Evolutionary conservation across 2,113 vertebrate species (phyloP).

Genomic region (Nothoprocta pentlandii): DNA sequence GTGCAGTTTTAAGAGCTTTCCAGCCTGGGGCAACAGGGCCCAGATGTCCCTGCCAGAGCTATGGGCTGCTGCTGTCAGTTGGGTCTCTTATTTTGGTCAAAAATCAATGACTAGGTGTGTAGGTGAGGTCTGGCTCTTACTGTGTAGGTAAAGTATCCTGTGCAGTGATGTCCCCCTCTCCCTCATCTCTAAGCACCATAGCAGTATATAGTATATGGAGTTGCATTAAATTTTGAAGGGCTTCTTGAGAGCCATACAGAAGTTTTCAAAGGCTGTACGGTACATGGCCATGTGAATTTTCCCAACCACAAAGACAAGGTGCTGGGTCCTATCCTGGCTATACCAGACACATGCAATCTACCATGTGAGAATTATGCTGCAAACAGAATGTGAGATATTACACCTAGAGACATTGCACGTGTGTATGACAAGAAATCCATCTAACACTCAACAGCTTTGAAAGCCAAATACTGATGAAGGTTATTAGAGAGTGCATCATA

Average conservation of each 20-base stretch:
- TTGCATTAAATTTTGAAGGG: background rate
- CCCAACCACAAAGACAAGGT: background rate
- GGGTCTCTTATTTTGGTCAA: background rate
- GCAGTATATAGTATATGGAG: background rate
- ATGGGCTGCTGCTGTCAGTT: background rate
- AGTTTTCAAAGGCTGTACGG: background rate
- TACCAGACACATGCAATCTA: background rate
- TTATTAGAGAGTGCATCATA: background rate
- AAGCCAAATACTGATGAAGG: background rate
- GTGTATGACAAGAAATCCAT: background rate
- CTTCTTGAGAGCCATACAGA: background rate
- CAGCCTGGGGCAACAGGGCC: too few relatives aligned
- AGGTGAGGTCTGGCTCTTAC: background rate
- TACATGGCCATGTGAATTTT: background rate
- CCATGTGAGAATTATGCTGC: background rate
- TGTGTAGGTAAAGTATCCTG: background rate
- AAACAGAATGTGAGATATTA: background rate
- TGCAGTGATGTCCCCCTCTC: background rate
- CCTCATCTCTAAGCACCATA: background rate
- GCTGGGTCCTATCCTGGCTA: background rate
- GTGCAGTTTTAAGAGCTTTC: too few relatives aligned
- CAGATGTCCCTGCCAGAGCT: background rate
- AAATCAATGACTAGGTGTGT: background rate
- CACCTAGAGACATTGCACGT: background rate
- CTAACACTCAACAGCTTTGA: background rate